Evolutionary conservation across 2,797 vertebrate species (phyloP), one percentile per base, ranked within the genome.

Genomic region (Oryzias dopingdopingensis): DNA sequence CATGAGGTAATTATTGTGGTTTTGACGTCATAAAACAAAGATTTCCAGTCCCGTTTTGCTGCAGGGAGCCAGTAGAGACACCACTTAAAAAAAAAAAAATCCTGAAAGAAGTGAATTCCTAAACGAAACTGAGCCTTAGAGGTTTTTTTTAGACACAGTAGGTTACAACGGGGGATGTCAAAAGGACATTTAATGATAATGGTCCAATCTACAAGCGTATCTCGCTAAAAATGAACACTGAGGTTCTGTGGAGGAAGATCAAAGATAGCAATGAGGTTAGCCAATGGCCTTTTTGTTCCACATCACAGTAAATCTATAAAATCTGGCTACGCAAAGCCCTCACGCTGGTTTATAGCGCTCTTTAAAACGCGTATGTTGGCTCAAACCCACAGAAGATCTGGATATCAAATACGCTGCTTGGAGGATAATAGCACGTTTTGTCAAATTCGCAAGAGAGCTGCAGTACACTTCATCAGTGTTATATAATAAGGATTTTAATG

Each of bases 21-120:
- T 81, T 69, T 22, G 45, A 51, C 60, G 42, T 68, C 54, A 81
- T 67, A 49, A 73, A 68, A 78, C 68, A 70, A 79, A 23, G 45
- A 42, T 75, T 68, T 76, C 52, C 68, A 52, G 45, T 42, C 70
- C 54, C 70, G 57, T 43, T 70, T 64, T 62, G 65, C 69, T 55
- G 64, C 62, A 70, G n/a, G 14, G 56, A 43, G 46, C 46, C 13
- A 56, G 50, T 72, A 42, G 62, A 78, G 60, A 67, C 71, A 77
- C 58, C 49, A 51, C 65, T 63, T 70, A 68, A 16, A 56, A 61
- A 84, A 79, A 79, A 6, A 26, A 63, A 45, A 66, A 74, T 32
- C 26, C 32, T n/a, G 51, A 72, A 41, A 26, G 48, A 69, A 29
- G 51, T 66, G 62, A 61, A 62, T 58, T 57, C 22, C 67, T 15